Conservation (phyloP, 2,888 invertebrate genomes). For the Epinotia ramella region DNA sequence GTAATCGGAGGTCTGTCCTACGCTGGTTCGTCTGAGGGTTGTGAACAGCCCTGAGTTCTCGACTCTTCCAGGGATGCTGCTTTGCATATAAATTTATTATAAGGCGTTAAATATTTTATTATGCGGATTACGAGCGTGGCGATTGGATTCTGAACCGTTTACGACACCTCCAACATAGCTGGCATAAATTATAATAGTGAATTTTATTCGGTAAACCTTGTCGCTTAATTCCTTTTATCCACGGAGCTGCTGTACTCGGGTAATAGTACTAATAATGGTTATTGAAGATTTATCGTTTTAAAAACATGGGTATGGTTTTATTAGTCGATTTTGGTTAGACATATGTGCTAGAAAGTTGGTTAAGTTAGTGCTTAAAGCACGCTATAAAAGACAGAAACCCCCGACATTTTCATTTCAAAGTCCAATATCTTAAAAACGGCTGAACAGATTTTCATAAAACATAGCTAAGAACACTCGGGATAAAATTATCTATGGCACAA, state of each 20-base stretch:
- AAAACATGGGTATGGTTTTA: background rate
- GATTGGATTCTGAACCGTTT: slow-evolving; percentile 1
- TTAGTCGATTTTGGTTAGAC: background rate
- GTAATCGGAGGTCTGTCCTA: background rate
- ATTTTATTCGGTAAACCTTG: background rate
- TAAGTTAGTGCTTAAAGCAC: too few species aligned
- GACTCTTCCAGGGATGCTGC: background rate
- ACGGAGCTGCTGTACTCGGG: background rate
- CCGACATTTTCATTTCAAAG: too few species aligned
- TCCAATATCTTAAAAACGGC: too few species aligned
- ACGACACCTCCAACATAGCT: background rate
- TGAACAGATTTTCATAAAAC: too few species aligned
- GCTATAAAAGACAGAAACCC: too few species aligned
- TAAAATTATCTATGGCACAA: too few species aligned
- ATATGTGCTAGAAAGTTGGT: background rate
- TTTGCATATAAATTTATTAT: slow-evolving; percentile 22
- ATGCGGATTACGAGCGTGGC: background rate
- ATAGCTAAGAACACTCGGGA: too few species aligned
- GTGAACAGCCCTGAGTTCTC: background rate
- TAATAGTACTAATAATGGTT: background rate
- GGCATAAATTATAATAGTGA: background rate
- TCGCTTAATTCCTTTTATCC: background rate
- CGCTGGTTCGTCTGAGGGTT: background rate
- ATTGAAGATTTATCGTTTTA: background rate
- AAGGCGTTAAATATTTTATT: slow-evolving; percentile 19